A percentile compares a stretch with the other conserved stretches of the same genome.
phyloP scores from a whole-genome alignment of 1,140 invertebrate genomes.

The Hylaeus volcanicus region DNA sequence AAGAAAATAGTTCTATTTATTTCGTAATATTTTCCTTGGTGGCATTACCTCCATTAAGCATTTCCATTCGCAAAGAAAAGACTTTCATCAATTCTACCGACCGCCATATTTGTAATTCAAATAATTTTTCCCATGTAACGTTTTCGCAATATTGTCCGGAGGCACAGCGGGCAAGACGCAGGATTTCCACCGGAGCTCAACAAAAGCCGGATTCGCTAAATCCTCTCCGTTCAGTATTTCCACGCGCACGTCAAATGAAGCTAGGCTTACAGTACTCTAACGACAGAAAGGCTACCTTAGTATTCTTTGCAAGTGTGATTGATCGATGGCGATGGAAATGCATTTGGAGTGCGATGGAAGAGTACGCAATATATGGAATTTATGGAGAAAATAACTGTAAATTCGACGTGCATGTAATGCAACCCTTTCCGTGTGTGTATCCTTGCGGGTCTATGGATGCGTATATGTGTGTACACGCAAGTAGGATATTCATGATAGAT shows the following conservation, averaged over 20 bases:
- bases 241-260: neutral
- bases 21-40: too few relatives aligned
- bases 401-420: constrained; percentile 15
- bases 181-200: neutral
- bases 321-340: constrained; percentile 42
- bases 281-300: neutral
- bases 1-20: too few relatives aligned
- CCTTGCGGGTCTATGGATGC: neutral
- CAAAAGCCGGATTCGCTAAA: neutral
- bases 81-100: too few relatives aligned
- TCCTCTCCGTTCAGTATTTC: neutral
- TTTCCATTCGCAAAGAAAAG: neutral
- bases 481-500: neutral
- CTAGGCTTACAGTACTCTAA: neutral
- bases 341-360: constrained; percentile 26
- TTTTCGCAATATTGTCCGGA: neutral
- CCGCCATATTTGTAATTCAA: neutral
- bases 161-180: neutral
- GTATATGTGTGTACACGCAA: neutral
- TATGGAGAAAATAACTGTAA: constrained; percentile 30
- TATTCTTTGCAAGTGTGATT: constrained; percentile 42
- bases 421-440: neutral
- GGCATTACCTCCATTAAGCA: neutral
- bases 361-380: constrained; percentile 44
- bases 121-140: neutral